Percentiles rank a stretch among this genome's conserved stretches.
These are phyloP conservation scores for Melanaphis sacchari DNA, from an alignment of 1,140 invertebrate species.

Conservation along the genomic window DNA sequence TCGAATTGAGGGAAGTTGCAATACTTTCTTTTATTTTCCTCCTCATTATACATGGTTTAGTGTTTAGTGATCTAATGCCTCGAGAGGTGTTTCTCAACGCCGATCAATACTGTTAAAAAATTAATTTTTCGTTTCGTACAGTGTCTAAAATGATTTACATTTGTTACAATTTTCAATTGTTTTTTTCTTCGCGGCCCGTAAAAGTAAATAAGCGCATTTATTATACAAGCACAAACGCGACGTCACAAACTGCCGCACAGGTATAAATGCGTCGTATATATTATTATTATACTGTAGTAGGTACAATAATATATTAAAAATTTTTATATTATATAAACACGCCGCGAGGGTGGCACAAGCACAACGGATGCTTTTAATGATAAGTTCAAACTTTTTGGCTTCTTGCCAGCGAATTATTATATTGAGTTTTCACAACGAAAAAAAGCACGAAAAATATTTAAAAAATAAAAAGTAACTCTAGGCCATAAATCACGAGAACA, in stretches of 20 bases:
- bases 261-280: neutral
- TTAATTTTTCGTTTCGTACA: neutral
- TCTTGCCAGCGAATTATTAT: conserved; percentile 36
- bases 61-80: neutral
- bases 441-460: neutral
- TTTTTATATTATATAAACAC: neutral
- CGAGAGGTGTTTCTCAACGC: neutral
- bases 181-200: neutral
- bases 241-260: neutral
- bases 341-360: neutral
- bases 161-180: neutral
- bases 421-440: conserved; percentile 30
- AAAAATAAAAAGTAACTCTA: neutral
- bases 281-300: neutral
- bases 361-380: conserved; percentile 34
- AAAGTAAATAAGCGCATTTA: neutral
- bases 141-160: conserved; percentile 3
- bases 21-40: no score
- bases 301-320: conserved; percentile 17
- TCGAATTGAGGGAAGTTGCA: neutral
- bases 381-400: conserved; percentile 48
- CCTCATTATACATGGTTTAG: neutral
- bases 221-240: neutral
- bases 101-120: neutral
- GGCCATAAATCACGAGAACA: conserved; percentile 19